Base-by-base conservation (phyloP, 2,113 vertebrate genomes). In the Anarhynchus alexandrinus region DNA sequence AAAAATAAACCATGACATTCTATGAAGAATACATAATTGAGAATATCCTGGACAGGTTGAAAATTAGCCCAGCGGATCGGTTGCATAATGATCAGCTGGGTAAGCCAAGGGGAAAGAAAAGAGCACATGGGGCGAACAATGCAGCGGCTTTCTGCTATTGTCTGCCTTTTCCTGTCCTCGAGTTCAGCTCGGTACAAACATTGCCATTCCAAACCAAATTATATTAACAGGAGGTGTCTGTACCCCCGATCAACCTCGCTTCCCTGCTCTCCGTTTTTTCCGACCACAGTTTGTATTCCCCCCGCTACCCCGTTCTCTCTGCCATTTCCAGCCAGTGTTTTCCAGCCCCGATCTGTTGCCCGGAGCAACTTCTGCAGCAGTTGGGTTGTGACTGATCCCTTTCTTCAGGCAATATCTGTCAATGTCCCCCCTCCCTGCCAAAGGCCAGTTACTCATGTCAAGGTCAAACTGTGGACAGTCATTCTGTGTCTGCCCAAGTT, bases 41-140 rank as follows among this genome's bases (percentile, higher is more conserved):
- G 96, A 97, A 92, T 97, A 95, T 97, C 94, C 96, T 97, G 95
- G 88, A 91, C 93, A 97, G 95, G 94, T 93, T 98, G 96, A 97
- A 97, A 97, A 96, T 93, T 86, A 92, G 90, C 94, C 90, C 73
- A 82, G 90, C 76, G 91, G 90, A 95, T 95, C 6, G 19, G 86
- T 97, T 97, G 95, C 95, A 95, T 95, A 97, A 97, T 93, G 82
- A 96, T 93, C 80, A 80, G 67, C 85, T 91, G 95, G 84, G 71
- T 82, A 94, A 97, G 90, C 87, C 90, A 94, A 97, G 72, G 87
- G 70, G 54, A 93, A 92, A 96, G 64, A 64, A 90, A 94, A 95
- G 81, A 88, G 76, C 85, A 92, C 78, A 79, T 66, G 71, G 87
- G 77, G 57, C 1, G 17, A 97, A 97, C 82, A 93, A 86, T 95